Conservation (phyloP, 2,797 vertebrate species). For the Hoplostethus mediterraneus region DNA sequence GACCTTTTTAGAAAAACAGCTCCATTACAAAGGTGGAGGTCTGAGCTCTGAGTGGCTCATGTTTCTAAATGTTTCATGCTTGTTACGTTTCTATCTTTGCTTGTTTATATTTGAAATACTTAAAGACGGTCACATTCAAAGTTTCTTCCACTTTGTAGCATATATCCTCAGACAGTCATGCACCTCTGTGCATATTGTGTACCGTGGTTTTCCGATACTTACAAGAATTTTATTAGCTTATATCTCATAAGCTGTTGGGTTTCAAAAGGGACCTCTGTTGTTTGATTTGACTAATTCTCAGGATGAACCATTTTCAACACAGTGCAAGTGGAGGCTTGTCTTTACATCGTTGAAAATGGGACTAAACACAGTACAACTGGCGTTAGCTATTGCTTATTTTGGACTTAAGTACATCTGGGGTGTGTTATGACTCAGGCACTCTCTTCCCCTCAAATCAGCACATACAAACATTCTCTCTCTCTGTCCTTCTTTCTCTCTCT, state of each 20-base stretch:
- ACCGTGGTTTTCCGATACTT: constrained; percentile 31
- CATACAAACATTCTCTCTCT: constrained; percentile 1
- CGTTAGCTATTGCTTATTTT: constrained; percentile 68
- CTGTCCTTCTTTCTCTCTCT: constrained; percentile 1
- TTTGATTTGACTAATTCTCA: constrained; percentile 56
- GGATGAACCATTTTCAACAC: constrained; percentile 36
- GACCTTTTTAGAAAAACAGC: constrained; percentile 46
- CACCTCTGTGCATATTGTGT: constrained; percentile 41
- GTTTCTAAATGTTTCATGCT: constrained; percentile 39
- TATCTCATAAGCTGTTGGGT: constrained; percentile 35
- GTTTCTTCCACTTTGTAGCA: constrained; percentile 7
- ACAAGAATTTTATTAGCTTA: background rate
- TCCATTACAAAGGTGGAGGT: constrained; percentile 52
- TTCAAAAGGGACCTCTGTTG: constrained; percentile 15
- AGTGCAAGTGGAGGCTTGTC: constrained; percentile 49
- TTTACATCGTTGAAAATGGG: constrained; percentile 48
- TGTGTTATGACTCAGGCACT: constrained; percentile 64
- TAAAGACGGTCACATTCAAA: constrained; percentile 26
- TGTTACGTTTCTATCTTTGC: constrained; percentile 53
- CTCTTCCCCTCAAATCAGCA: constrained; percentile 48
- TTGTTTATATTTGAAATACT: constrained; percentile 55
- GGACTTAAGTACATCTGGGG: constrained; percentile 67
- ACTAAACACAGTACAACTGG: constrained; percentile 51
- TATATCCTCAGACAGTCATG: constrained; percentile 5
- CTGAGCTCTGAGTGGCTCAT: constrained; percentile 39